Conservation (phyloP, 2,888 invertebrate genomes). For the Clepsis dumicolana region DNA sequence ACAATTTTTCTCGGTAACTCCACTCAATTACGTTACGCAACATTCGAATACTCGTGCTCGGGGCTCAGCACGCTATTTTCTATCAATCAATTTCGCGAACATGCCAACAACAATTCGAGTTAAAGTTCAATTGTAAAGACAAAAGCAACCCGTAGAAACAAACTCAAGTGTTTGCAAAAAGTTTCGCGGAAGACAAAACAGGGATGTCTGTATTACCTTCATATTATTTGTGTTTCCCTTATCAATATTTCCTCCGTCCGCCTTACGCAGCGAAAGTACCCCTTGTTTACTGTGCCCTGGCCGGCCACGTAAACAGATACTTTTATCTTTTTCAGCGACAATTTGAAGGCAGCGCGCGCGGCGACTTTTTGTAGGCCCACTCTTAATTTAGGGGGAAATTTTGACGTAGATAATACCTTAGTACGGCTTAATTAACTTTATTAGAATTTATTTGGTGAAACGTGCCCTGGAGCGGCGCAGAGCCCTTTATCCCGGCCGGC, state of each 20-base stretch:
- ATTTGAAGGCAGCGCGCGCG: conserved; percentile 56
- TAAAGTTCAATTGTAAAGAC: not conserved
- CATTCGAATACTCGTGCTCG: too few species aligned
- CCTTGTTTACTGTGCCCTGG: conserved; percentile 48
- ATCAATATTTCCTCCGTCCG: conserved; percentile 23
- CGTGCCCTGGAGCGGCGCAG: conserved; percentile 59
- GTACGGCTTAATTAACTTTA: conserved; percentile 82
- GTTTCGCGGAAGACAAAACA: not conserved
- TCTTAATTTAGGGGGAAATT: conserved; percentile 73
- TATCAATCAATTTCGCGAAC: not conserved
- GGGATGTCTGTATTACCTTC: not conserved
- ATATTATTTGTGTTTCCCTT: conserved; percentile 31
- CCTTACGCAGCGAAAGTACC: conserved; percentile 30
- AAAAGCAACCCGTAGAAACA: not conserved
- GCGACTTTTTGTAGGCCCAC: conserved; percentile 58
- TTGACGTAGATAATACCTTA: conserved; percentile 77
- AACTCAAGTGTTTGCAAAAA: not conserved
- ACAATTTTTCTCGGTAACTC: too few species aligned
- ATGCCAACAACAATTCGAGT: not conserved
- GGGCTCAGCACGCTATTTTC: too few species aligned
- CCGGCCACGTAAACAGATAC: conserved; percentile 67
- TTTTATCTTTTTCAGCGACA: conserved; percentile 67
- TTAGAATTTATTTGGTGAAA: conserved; percentile 80
- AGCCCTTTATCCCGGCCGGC: conserved; percentile 60
- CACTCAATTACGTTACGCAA: too few species aligned